Evolutionary conservation across 2,888 invertebrate species (phyloP).

Genomic region (Scaptomyza tumidula): DNA sequence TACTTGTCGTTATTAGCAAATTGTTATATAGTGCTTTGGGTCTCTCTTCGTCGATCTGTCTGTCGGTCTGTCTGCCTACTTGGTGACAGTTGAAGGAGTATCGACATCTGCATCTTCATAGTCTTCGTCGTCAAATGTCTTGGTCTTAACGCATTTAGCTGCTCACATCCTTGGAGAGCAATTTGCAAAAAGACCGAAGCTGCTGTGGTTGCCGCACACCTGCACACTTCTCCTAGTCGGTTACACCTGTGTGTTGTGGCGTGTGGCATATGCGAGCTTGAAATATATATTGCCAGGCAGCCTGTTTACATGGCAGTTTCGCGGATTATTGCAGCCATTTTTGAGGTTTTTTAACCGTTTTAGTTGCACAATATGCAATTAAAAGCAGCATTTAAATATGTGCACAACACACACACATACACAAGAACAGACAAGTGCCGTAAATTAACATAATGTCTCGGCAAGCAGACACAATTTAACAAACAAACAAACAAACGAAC

Average conservation of each 20-base stretch:
- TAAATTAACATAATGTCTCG: conserved; percentile 74
- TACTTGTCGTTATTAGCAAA: conserved; percentile 55
- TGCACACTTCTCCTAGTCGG: neutral
- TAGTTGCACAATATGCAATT: conserved; percentile 70
- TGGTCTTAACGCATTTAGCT: conserved; percentile 27
- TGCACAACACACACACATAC: conserved; percentile 9
- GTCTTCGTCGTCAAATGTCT: conserved; percentile 32
- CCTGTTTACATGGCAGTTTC: conserved; percentile 57
- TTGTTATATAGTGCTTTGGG: conserved; percentile 37
- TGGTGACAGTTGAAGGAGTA: conserved; percentile 19
- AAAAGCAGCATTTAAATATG: conserved; percentile 57
- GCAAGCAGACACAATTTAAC: conserved; percentile 13
- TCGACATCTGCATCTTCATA: conserved; percentile 40
- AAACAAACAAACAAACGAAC: conserved; percentile 21
- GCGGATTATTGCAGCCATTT: conserved; percentile 57
- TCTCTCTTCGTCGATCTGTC: neutral
- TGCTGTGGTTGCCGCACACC: conserved; percentile 25
- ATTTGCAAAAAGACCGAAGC: conserved; percentile 51
- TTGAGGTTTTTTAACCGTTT: conserved; percentile 56
- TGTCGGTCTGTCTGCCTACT: neutral
- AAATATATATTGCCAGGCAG: conserved; percentile 59
- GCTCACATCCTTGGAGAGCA: conserved; percentile 64
- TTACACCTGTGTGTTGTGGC: conserved; percentile 38
- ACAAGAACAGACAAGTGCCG: conserved; percentile 30
- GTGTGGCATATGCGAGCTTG: conserved; percentile 29